These are phyloP conservation scores for Crocidura indochinensis DNA, from an alignment of 2,797 vertebrate species.

Conservation along the genomic window DNA sequence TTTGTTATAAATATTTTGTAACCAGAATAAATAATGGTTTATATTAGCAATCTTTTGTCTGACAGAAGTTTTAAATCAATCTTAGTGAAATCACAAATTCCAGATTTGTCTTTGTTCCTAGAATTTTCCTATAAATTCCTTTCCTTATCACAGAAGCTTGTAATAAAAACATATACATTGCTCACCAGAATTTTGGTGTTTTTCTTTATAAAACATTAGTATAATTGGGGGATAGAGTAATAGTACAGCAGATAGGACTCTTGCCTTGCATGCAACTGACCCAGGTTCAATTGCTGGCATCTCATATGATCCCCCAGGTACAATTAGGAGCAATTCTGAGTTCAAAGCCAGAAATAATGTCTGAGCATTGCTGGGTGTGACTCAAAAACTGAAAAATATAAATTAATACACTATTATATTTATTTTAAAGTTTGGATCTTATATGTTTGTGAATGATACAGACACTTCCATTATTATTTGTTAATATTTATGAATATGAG, in stretches of 20 bases:
- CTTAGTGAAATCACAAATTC: background rate
- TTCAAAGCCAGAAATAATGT: no score
- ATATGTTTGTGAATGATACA: no score
- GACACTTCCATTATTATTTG: no score
- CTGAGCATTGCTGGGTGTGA: no score
- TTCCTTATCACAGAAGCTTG: background rate
- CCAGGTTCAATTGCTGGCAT: no score
- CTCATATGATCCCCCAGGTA: no score
- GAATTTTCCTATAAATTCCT: background rate
- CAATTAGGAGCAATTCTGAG: no score
- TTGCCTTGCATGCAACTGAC: no score
- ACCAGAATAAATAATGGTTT: background rate
- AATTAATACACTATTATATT: background rate
- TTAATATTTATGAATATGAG: no score
- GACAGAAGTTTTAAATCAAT: background rate
- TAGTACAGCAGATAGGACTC: no score
- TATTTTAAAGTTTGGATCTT: slow-evolving; percentile 13
- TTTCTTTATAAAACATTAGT: background rate
- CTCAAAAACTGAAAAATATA: no score
- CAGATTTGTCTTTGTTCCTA: background rate
- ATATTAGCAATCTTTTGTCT: background rate
- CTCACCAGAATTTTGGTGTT: background rate
- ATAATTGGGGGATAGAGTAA: no score
- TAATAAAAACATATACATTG: background rate
- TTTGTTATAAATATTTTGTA: background rate